phyloP scores from a whole-genome alignment of 2,113 vertebrate species.

The Erythrolamprus reginae region DNA sequence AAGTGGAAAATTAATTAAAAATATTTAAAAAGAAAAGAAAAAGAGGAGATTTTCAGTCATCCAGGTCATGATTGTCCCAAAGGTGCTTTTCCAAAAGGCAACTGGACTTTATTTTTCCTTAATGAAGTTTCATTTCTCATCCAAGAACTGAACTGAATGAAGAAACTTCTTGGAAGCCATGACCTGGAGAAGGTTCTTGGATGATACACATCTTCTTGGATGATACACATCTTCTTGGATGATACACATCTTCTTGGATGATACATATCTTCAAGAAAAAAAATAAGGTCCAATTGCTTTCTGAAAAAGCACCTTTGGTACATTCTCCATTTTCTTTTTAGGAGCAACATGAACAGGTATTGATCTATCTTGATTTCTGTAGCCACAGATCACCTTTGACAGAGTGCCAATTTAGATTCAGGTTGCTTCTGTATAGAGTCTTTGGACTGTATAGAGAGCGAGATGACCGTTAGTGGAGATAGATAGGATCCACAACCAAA shows the following conservation, averaged over 20 bases:
- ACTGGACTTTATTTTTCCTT: background rate
- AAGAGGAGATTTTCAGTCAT: too few species aligned
- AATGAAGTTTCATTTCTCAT: background rate
- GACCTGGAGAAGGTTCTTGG: background rate
- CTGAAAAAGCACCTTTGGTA: background rate
- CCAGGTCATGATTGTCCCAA: too few species aligned
- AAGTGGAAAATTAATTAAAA: too few species aligned
- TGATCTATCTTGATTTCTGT: background rate
- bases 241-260: too few species aligned
- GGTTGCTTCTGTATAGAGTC: background rate
- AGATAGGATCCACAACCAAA: background rate
- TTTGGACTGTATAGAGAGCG: background rate
- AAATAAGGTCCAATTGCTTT: background rate
- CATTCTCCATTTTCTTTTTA: background rate
- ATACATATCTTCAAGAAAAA: background rate
- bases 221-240: too few species aligned
- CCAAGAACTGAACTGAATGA: background rate
- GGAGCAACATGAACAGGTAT: background rate
- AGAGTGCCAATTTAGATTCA: background rate
- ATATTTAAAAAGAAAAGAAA: too few species aligned
- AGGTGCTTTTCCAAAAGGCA: too few species aligned
- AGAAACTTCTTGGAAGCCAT: background rate
- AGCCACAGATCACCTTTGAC: background rate
- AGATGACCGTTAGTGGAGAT: background rate
- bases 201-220: too few species aligned